These are phyloP conservation scores for Nasalis larvatus DNA, from an alignment of 2,113 vertebrate genomes.

Conservation along the genomic window DNA sequence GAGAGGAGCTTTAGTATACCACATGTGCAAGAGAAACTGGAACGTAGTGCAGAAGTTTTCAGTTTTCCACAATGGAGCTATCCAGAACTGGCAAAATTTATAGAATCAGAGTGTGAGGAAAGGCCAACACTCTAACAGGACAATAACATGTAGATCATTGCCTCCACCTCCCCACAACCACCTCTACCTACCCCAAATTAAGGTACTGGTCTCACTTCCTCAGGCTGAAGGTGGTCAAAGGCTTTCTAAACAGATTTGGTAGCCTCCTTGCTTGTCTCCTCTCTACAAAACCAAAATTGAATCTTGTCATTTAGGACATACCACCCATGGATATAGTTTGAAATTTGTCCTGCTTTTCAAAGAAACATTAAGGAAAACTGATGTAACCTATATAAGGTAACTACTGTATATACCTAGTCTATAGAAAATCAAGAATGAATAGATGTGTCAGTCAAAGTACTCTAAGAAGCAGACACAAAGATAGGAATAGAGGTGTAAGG, in stretches of 20 bases:
- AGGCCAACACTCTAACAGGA: too few relatives aligned
- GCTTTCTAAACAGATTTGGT: background rate
- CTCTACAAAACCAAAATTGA: background rate
- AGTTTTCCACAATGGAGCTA: background rate
- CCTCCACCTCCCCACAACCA: accelerated
- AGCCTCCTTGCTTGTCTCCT: background rate
- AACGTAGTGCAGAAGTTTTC: background rate
- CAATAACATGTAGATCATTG: accelerated
- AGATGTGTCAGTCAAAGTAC: background rate
- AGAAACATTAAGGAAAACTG: background rate
- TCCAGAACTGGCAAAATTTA: background rate
- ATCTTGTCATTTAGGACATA: background rate
- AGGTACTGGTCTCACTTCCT: background rate
- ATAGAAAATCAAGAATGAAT: background rate
- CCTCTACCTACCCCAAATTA: accelerated
- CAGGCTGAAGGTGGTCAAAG: background rate
- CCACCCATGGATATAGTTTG: background rate
- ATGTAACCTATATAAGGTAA: background rate
- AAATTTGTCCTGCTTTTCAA: background rate
- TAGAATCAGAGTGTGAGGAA: too few relatives aligned
- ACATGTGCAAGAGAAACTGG: background rate
- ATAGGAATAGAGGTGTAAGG: background rate
- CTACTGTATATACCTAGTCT: too few relatives aligned
- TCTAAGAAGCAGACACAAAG: background rate
- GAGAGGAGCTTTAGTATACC: background rate